Evolutionary conservation across 2,113 vertebrate species (phyloP).

Genomic region (Oceanodroma tethys): DNA sequence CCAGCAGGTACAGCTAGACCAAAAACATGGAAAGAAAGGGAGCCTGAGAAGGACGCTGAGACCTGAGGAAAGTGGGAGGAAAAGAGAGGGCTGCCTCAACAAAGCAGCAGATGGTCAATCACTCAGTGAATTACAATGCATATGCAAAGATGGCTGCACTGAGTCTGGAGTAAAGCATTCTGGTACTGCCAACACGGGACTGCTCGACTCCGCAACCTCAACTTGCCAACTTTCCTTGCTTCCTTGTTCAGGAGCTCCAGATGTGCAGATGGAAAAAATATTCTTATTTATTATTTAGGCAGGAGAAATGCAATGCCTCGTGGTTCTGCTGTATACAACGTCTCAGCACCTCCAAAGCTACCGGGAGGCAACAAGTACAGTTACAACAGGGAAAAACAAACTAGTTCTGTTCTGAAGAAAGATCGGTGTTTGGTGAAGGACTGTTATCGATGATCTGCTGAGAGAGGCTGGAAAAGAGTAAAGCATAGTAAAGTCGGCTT

Average conservation of each 20-base stretch:
- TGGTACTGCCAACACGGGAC: not conserved
- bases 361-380: accelerated
- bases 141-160: not conserved
- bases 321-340: not conserved
- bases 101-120: not conserved
- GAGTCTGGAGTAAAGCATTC: not conserved
- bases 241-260: not conserved
- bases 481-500: not conserved
- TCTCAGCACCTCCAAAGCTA: not conserved
- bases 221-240: not conserved
- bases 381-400: not conserved
- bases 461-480: not conserved
- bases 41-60: not conserved
- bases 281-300: not conserved
- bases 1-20: not conserved
- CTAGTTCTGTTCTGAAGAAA: not conserved
- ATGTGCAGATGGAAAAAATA: not conserved
- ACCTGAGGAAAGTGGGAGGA: not conserved
- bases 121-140: not conserved
- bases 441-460: not conserved
- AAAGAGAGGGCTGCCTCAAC: not conserved
- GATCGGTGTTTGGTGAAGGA: not conserved
- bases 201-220: not conserved
- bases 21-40: not conserved
- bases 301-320: not conserved